A percentile compares a stretch with the other conserved stretches of the same genome.
Evolutionary conservation across 2,797 vertebrate genomes (phyloP).

Genomic region (Buceros bicornis): DNA sequence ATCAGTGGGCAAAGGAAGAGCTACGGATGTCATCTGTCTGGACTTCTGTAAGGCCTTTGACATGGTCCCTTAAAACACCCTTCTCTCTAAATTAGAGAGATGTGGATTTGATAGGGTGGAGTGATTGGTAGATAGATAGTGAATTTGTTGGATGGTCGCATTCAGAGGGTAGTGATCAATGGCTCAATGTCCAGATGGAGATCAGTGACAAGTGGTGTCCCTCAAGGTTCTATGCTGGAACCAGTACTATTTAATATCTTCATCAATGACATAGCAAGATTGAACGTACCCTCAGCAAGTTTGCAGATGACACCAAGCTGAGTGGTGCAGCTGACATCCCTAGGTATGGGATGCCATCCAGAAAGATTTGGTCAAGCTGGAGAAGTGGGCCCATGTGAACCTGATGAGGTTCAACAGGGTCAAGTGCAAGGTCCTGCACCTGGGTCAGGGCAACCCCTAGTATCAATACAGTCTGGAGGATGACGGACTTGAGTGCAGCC

Average conservation of each 20-base stretch:
- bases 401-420: background rate
- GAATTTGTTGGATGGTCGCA: background rate
- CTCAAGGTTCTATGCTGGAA: background rate
- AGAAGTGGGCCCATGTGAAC: background rate
- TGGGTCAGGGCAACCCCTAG: background rate
- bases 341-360: background rate
- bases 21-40: background rate
- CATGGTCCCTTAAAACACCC: background rate
- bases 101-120: background rate
- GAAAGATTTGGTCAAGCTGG: background rate
- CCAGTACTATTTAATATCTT: background rate
- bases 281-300: background rate
- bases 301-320: background rate
- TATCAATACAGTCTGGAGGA: background rate
- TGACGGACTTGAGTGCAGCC: background rate
- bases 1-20: background rate
- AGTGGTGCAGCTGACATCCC: background rate
- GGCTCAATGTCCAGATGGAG: background rate
- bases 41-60: background rate
- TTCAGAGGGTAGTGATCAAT: background rate
- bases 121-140: background rate
- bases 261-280: background rate
- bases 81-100: background rate
- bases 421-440: background rate
- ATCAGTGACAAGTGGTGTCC: background rate